Percentiles rank a stretch among this genome's conserved stretches.
Conservation (phyloP, 2,797 vertebrate species). For the Peromyscus nudipes region DNA sequence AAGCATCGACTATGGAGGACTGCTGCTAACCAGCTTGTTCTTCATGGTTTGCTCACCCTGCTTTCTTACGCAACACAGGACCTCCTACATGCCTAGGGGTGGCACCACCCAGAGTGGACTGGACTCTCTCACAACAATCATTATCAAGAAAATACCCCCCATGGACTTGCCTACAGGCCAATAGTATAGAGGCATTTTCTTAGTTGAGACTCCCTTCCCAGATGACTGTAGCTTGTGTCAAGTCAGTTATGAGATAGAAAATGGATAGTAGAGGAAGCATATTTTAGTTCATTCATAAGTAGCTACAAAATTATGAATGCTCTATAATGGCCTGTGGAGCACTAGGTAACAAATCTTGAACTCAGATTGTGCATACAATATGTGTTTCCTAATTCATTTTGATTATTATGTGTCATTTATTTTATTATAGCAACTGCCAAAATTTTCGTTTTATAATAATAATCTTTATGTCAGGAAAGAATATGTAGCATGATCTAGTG, state of each 20-base stretch:
- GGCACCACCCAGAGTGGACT: background rate
- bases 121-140: background rate
- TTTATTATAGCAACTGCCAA: slow-evolving; percentile 34
- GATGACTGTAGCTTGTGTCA: background rate
- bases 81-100: background rate
- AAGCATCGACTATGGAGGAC: background rate
- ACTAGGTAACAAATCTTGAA: background rate
- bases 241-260: background rate
- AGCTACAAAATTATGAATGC: background rate
- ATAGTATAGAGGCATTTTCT: background rate
- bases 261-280: background rate
- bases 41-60: background rate
- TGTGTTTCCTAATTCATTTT: background rate
- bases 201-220: background rate
- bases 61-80: background rate
- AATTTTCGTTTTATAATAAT: slow-evolving; percentile 44
- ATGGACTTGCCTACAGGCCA: background rate
- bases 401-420: background rate
- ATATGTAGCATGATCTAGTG: slow-evolving; percentile 16
- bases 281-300: background rate
- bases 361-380: background rate
- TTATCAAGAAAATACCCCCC: background rate
- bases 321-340: background rate
- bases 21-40: background rate
- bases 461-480: background rate